Evolutionary conservation across 2,888 invertebrate genomes (phyloP), one percentile per base, ranked within the genome.

Genomic region (Acronicta alni): DNA sequence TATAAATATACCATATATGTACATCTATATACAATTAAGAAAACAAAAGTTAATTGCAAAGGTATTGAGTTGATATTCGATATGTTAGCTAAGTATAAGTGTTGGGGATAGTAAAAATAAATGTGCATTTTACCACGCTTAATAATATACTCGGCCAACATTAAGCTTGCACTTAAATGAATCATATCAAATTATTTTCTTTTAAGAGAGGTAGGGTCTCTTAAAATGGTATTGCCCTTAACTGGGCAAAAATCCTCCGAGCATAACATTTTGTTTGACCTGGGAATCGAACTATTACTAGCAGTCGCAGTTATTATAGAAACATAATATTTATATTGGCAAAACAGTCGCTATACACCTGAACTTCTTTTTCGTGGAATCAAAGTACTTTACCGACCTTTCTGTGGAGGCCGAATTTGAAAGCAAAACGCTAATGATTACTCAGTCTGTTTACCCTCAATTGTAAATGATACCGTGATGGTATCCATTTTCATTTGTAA

Each of bases 371-470:
- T 53, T 70, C 66, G 16, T 41, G 10, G 42, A 65, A 67, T 26
- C 16, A 15, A 16, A 39, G 20, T 6, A 9, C 12, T 32, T 32
- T 14, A 14, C 5, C n/a, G n/a, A 35, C 6, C 14, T 0, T n/a
- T 35, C 8, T 14, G 41, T 26, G 37, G 43, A 71, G 72, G 59
- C 18, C 46, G 17, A 54, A 48, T 57, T 66, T 71, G 60, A 66
- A 59, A 70, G 57, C 56, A 64, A 57, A 59, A 38, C 56, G 53
- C 46, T 74, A 70, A 63, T 57, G 44, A 69, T 55, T 42, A 70
- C 47, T 30, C 54, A 51, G 52, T 64, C 23, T 75, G 48, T 75
- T 75, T 57, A 58, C 72, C 42, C 37, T 37, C 30, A 45, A 69
- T 70, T 63, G 57, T 70, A 70, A 58, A 58, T 43, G 35, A 54